Base-by-base conservation (phyloP, 1,140 invertebrate genomes). In the Littorina saxatilis region DNA sequence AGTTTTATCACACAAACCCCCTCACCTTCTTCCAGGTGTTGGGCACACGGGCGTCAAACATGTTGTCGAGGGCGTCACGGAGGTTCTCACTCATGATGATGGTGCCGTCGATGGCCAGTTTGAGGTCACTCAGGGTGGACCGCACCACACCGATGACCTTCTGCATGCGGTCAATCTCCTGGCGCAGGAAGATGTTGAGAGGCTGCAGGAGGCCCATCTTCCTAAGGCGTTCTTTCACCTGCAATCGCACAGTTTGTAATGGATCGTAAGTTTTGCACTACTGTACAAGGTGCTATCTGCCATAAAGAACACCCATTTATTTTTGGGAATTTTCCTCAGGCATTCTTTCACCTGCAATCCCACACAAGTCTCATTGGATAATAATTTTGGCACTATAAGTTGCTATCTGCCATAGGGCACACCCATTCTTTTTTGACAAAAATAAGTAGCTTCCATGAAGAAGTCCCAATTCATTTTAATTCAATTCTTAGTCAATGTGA, bases 21-120 rank as follows among this genome's bases (percentile, higher is more conserved):
- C n/a, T 72, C 50, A 96, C 96, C 94, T 97, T 98, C 87, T 95
- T 94, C 98, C 98, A 99, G 78, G 94, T 95, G 81, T 96, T 95
- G 0, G 98, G 98, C 76, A 99, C 97, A 84, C 97, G 94, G 1
- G 98, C 98, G 92, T 99, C 98, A 90, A 98, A 99, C 96, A 99
- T 99, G 4, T 97, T 96, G 90, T 99, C 98, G 5, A 99, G 92
- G 0, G 97, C 96, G 88, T 97, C 96, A 83, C 96, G 94, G 1
- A 99, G 93, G 17, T 90, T 95, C 94, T 97, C 96, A 91, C 97
- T 98, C 98, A 99, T 99, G 9, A 99, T 96, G 83, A 99, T 99
- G 0, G 98, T 99, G 29, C 98, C 98, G 90, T 99, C 98, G 84
- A 99, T 99, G 29, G 98, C 98, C 82, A 99, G 93, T 91, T 98